Base-by-base conservation (phyloP, 92 coral and sea anemone genomes). In the Desmophyllum pertusum region DNA sequence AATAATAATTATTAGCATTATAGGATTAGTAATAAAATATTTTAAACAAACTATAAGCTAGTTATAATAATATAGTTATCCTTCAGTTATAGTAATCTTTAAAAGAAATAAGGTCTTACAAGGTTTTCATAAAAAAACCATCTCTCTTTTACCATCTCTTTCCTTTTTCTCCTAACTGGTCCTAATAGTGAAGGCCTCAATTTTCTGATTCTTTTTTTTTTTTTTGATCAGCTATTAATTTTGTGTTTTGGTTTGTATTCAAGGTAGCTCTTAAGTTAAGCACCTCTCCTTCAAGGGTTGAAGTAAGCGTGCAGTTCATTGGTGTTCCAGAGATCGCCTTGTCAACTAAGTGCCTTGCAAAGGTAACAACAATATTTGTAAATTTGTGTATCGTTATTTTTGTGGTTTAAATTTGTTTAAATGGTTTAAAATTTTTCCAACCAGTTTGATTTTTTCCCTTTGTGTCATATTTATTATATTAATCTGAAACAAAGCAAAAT, bases 311-410 rank as follows among this genome's bases (percentile, higher is more conserved):
- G 21, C 90, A 88, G 76, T 96, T 96, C 73, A 90, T 92, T 85
- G 98, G 95, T 36, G 87, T 92, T 19, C 99, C 99, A 33, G 95
- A 92, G 52, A 90, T 96, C 43, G 57, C 78, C 67, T 73, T 96
- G 68, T 88, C 94, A 19, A 92, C 98, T 35, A 94, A 87, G 55
- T 82, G 63, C 48, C 70, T 82, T 41, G 78, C 31, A 57, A 25
- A 82, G 86, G 86, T 82, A 82, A 43, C 19, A 10, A 0, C 39
- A 72, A 23, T 10, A n/a, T 40, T 14, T 23, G 13, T 19, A 15
- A 10, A 23, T 18, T 36, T 15, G 1, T 35, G n/a, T 38, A n/a
- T n/a, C 9, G 1, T 10, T 9, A 0, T 7, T 65, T 40, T 65
- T 37, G 42, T 67, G 72, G 72, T 19, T 66, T 67, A 38, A 15